Evolutionary conservation across 2,113 vertebrate genomes (phyloP), one percentile per base, ranked within the genome.

Genomic region (Ailurus styani): DNA sequence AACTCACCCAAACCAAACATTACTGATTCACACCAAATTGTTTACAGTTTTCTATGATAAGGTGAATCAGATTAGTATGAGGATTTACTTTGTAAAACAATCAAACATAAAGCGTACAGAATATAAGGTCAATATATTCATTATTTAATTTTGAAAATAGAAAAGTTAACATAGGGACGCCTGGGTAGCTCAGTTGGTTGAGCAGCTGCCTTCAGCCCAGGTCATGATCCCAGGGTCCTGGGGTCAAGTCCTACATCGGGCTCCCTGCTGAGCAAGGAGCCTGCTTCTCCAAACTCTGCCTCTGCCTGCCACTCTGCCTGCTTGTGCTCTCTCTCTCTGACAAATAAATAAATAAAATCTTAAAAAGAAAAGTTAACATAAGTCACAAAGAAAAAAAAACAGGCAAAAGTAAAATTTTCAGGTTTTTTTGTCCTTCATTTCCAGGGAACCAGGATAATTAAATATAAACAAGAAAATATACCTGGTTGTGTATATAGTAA

Each of bases 131-230:
- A 70, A 47, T 88, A 34, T 82, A 42, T 78, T 87, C 29, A 31
- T 40, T 64, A n/a, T 55, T 94, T 62, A 70, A 68, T 94, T 94
- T 91, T 96, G 13, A 89, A 94, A 45, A 79, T 87, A 15, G 55
- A 77, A 97, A 45, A 47, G 42, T 87, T 84, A 87, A 11, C 55
- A 15, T 93, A 62, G n/a, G n/a, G n/a, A n/a, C n/a, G n/a, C n/a
- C n/a, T n/a, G n/a, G n/a, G n/a, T n/a, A n/a, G n/a, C n/a, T n/a
- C n/a, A n/a, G n/a, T n/a, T n/a, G n/a, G n/a, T n/a, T n/a, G n/a
- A n/a, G n/a, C n/a, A n/a, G n/a, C n/a, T n/a, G n/a, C n/a, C n/a
- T n/a, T n/a, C n/a, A n/a, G n/a, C n/a, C n/a, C n/a, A n/a, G n/a
- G n/a, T n/a, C n/a, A n/a, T n/a, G n/a, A n/a, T n/a, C n/a, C n/a